A percentile compares a stretch with the other conserved stretches of the same genome.
These are phyloP conservation scores for Garra rufa DNA, from an alignment of 2,113 vertebrate species.

Conservation along the genomic window DNA sequence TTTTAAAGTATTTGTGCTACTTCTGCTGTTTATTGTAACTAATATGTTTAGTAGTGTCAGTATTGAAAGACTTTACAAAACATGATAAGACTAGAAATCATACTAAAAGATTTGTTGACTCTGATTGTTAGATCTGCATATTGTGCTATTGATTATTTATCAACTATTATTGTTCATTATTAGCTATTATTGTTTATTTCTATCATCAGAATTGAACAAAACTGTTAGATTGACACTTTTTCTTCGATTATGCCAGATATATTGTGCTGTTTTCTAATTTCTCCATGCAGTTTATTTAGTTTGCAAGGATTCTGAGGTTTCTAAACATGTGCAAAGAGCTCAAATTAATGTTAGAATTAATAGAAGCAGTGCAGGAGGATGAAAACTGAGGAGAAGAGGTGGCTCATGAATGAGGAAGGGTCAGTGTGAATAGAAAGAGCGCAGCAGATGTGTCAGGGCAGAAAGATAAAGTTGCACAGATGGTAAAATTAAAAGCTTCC, in stretches of 20 bases:
- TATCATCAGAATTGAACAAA: too few relatives aligned
- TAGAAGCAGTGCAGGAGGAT: background rate
- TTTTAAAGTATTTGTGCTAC: background rate
- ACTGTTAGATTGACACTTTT: background rate
- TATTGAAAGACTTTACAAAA: too few relatives aligned
- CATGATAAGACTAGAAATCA: background rate
- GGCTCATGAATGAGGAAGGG: background rate
- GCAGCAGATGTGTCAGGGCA: constrained; percentile 7
- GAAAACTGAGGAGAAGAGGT: background rate
- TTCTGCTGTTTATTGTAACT: background rate
- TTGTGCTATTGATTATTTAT: background rate
- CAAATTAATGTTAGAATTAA: background rate
- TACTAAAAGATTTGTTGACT: background rate
- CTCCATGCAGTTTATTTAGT: background rate
- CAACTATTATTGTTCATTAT: too few relatives aligned
- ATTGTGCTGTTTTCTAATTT: background rate
- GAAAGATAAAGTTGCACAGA: background rate
- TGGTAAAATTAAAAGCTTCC: constrained; percentile 1
- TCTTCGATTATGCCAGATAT: too few relatives aligned
- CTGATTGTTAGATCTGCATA: background rate
- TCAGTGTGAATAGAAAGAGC: background rate
- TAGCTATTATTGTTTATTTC: too few relatives aligned
- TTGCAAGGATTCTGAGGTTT: background rate
- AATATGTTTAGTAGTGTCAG: background rate
- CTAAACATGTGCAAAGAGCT: background rate